Percentiles rank a stretch among this genome's conserved stretches.
Conservation (phyloP, 2,888 invertebrate species). For the Thumatha senex region DNA sequence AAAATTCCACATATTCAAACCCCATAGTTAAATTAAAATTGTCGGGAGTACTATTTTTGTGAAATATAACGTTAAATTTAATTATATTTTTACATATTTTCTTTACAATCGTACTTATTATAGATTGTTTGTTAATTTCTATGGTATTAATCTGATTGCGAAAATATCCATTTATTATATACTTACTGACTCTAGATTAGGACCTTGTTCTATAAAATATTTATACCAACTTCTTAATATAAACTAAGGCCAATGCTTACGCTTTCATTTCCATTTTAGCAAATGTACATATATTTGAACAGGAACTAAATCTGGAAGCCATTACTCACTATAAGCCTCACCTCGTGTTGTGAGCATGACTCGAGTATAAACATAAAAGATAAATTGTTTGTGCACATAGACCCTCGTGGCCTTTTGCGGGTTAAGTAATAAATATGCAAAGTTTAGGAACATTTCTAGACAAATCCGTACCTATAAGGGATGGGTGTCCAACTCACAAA, state of each 20-base stretch:
- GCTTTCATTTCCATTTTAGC: slow-evolving; percentile 42
- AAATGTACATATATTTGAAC: slow-evolving; percentile 32
- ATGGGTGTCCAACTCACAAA: slow-evolving; percentile 60
- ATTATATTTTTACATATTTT: too few species aligned
- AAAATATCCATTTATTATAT: too few species aligned
- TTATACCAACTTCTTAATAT: slow-evolving; percentile 14
- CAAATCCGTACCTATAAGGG: slow-evolving; percentile 67
- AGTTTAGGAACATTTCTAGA: slow-evolving; percentile 69
- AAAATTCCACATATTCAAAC: slow-evolving; percentile 31
- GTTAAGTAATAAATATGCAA: slow-evolving; percentile 74
- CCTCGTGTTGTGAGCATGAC: slow-evolving; percentile 45
- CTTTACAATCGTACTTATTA: too few species aligned
- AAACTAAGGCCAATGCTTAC: slow-evolving; percentile 28
- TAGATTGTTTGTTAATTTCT: too few species aligned
- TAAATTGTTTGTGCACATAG: slow-evolving; percentile 46
- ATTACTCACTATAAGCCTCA: slow-evolving; percentile 49
- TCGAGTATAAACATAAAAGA: slow-evolving; percentile 44
- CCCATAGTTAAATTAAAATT: slow-evolving; percentile 1
- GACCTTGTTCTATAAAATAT: too few species aligned
- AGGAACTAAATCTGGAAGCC: slow-evolving; percentile 42
- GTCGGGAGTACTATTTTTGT: background rate
- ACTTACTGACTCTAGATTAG: too few species aligned
- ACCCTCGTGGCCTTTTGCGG: slow-evolving; percentile 45
- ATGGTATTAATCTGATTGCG: too few species aligned
- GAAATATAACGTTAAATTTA: background rate